These are phyloP conservation scores for Pelecanoides urinatrix DNA, from an alignment of 2,113 vertebrate genomes.

Conservation along the genomic window DNA sequence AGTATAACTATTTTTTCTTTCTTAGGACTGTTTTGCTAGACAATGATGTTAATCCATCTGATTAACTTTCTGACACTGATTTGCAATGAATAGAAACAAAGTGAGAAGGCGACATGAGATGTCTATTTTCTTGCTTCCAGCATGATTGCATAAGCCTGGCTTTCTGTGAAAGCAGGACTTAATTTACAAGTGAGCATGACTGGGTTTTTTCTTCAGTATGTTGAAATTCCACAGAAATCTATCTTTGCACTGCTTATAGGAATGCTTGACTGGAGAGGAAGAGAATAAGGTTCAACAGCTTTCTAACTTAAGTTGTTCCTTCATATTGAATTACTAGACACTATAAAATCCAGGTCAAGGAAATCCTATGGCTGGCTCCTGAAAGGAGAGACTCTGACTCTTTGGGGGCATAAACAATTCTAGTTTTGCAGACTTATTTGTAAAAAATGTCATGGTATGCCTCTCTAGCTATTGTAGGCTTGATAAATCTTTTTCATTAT, in stretches of 20 bases:
- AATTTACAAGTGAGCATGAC: background rate
- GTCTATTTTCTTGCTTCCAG: background rate
- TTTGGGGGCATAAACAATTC: background rate
- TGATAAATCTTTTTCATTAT: background rate
- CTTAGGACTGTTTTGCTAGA: background rate
- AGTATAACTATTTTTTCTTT: background rate
- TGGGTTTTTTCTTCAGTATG: background rate
- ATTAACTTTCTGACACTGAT: background rate
- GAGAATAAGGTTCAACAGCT: background rate
- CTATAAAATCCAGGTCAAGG: background rate
- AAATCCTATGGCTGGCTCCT: background rate
- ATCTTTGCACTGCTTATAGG: background rate
- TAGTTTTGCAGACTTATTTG: background rate
- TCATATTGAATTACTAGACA: background rate
- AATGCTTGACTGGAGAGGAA: background rate
- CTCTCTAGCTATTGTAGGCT: background rate
- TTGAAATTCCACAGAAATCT: background rate
- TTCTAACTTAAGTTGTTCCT: background rate
- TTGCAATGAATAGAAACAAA: background rate
- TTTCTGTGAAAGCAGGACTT: background rate
- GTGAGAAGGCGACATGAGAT: background rate
- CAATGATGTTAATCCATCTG: background rate
- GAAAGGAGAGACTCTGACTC: background rate
- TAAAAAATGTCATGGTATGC: background rate
- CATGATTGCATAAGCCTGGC: background rate